Evolutionary conservation across 2,888 invertebrate genomes (phyloP), one percentile per base, ranked within the genome.

Genomic region (Rhingia campestris): DNA sequence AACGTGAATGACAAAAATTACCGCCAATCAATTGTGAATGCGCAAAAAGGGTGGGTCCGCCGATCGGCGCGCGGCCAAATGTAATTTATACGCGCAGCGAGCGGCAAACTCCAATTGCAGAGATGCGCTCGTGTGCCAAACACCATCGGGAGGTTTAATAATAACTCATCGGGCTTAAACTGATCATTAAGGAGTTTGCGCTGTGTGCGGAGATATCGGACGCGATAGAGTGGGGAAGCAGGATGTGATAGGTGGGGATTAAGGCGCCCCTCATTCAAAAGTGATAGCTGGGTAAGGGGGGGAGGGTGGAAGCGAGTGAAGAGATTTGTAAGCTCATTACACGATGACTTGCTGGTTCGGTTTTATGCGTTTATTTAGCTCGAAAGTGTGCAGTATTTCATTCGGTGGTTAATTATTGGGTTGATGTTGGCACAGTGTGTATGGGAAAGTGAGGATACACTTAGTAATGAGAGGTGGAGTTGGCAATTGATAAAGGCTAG

Each of bases 91-190:
- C 64, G 70, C 47, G 49, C 59, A 35, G 37, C 47, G 30, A 51
- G 72, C 76, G 64, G 66, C 66, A 64, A 59, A 53, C 66, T 67
- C 59, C 76, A 77, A 81, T 81, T 81, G 81, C 59, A 81, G 77
- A 72, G 72, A 67, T 72, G 77, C 47, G 51, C 53, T 43, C 33
- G 70, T 41, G 59, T 66, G 14, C 72, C 49, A 66, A 72, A 72
- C 59, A 76, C 81, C 58, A 76, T 53, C 54, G 66, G 81, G 76
- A 41, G 66, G 58, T 66, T 22, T 81, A 82, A 82, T 82, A 82
- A 82, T 79, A 82, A 73, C 79, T 82, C 82, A 82, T 82, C 67
- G 82, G 22, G 45, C 73, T 79, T 79, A 82, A 82, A 82, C 79
- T 69, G 82, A 82, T 82, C 79, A 82, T 79, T 79, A 82, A 72